Percentiles rank a stretch among this genome's conserved stretches.
phyloP scores from a whole-genome alignment of 2,113 vertebrate species.

The Garra rufa region DNA sequence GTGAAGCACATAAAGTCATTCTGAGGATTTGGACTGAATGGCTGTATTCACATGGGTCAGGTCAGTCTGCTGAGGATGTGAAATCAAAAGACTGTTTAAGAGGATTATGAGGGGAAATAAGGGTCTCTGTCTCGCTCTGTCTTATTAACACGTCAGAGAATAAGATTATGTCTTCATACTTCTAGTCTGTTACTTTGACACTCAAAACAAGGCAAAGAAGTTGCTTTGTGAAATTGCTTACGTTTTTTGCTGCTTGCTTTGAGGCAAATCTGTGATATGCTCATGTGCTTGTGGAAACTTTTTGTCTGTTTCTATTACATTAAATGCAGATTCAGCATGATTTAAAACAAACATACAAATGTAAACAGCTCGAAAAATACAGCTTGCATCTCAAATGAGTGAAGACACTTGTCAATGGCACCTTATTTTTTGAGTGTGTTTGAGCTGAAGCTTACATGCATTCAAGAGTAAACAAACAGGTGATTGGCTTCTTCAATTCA shows the following conservation, averaged over 20 bases:
- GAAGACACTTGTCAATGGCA: too few species aligned
- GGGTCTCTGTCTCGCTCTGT: not conserved
- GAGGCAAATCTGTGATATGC: not conserved
- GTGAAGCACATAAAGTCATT: not conserved
- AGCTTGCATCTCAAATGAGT: not conserved
- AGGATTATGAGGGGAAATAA: constrained; percentile 36
- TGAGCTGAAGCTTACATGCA: not conserved
- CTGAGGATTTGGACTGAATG: not conserved
- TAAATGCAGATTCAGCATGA: too few species aligned
- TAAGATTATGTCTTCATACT: constrained; percentile 1
- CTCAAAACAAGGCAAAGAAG: not conserved
- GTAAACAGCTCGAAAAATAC: not conserved
- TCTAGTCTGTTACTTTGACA: not conserved
- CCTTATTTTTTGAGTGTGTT: too few species aligned
- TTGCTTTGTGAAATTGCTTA: not conserved
- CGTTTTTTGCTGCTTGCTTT: not conserved
- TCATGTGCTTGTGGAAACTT: too few species aligned
- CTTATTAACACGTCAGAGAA: not conserved
- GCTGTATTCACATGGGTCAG: not conserved
- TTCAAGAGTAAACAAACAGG: not conserved
- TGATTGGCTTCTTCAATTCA: not conserved
- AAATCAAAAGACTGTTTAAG: constrained; percentile 15
- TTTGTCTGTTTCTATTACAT: too few species aligned
- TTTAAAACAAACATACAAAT: not conserved
- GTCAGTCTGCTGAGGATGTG: not conserved